Evolutionary conservation across 2,888 invertebrate species (phyloP).

Genomic region (Bombyx huttoni): DNA sequence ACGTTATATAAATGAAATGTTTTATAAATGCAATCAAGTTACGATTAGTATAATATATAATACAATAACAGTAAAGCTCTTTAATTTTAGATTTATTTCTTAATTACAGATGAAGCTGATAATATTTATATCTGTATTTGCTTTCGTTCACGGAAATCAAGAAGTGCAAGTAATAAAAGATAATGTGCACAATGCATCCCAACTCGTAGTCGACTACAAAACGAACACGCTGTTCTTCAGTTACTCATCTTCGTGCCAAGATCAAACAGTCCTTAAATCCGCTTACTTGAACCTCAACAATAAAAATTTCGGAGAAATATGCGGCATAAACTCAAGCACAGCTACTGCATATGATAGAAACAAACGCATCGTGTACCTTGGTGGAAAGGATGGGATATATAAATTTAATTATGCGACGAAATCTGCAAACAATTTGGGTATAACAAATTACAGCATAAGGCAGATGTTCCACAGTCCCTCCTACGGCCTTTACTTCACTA

Average conservation of each 20-base stretch:
- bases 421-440: constrained; percentile 18
- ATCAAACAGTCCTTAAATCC: constrained; percentile 19
- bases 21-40: no score
- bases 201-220: constrained; percentile 41
- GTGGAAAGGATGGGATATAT: constrained; percentile 40
- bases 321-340: constrained; percentile 33
- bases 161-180: constrained; percentile 23
- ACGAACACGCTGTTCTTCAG: constrained; percentile 46
- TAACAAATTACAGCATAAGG: constrained; percentile 35
- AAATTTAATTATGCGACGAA: constrained; percentile 29
- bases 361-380: constrained; percentile 34
- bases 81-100: no score
- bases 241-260: constrained; percentile 14
- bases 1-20: no score
- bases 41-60: no score
- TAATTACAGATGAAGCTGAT: neutral
- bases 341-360: constrained; percentile 34
- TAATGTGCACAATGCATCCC: constrained; percentile 31
- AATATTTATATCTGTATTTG: neutral
- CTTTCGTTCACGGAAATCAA: constrained; percentile 3
- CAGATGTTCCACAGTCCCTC: constrained; percentile 39
- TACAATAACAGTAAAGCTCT: no score
- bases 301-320: constrained; percentile 22
- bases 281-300: constrained; percentile 37
- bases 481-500: constrained; percentile 39